Conservation (phyloP, 2,888 invertebrate species). For the Cephalotes varians region DNA sequence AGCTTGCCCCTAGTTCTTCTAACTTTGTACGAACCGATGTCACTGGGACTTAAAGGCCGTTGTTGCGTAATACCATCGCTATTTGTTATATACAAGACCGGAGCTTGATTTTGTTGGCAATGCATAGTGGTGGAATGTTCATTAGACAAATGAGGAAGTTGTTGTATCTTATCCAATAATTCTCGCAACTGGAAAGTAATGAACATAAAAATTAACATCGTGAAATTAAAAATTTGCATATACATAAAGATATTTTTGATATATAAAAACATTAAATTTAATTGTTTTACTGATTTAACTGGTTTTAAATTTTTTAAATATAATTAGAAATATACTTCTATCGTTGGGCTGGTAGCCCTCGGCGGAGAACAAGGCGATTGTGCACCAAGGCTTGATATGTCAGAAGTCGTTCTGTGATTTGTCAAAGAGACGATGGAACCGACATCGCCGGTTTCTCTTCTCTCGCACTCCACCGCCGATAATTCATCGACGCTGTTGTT, state of each 20-base stretch:
- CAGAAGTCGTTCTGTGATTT: conserved; percentile 88
- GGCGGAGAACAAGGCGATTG: conserved; percentile 92
- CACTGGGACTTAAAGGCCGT: conserved; percentile 77
- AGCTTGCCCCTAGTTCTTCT: conserved; percentile 85
- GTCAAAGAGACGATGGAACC: conserved; percentile 83
- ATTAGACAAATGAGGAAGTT: conserved; percentile 87
- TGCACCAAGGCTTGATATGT: conserved; percentile 90
- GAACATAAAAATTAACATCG: not conserved
- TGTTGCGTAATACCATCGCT: conserved; percentile 76
- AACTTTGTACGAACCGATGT: conserved; percentile 79
- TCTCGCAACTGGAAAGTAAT: conserved; percentile 86
- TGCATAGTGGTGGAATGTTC: conserved; percentile 72
- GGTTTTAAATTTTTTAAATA: not conserved
- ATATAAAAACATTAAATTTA: not conserved
- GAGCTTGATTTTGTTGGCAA: conserved; percentile 78
- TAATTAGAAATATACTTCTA: conserved; percentile 87
- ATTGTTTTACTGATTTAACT: not conserved
- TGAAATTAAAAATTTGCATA: not conserved
- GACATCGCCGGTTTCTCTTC: conserved; percentile 79
- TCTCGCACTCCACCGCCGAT: conserved; percentile 79
- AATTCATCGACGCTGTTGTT: conserved; percentile 91
- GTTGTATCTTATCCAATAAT: conserved; percentile 91
- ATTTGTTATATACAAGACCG: conserved; percentile 77
- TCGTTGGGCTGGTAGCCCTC: conserved; percentile 93
- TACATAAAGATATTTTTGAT: not conserved